Conservation (phyloP, 1,140 invertebrate genomes). For the Monomorium pharaonis region DNA sequence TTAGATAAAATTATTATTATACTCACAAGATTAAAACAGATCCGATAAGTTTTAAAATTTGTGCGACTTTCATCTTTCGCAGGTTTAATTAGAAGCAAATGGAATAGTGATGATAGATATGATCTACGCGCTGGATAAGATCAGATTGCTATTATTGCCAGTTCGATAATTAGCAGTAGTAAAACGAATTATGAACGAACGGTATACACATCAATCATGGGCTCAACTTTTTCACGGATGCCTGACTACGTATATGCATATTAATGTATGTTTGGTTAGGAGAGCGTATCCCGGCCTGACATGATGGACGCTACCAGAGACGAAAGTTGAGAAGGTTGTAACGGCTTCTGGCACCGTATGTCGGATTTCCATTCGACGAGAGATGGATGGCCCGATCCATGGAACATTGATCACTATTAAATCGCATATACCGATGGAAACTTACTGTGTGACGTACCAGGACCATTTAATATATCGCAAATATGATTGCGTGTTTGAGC, state of each 20-base stretch:
- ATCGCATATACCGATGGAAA: constrained; percentile 35
- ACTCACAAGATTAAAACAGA: not conserved
- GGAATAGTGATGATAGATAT: not conserved
- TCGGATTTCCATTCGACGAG: constrained; percentile 66
- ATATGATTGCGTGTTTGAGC: not conserved
- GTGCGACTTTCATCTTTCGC: not conserved
- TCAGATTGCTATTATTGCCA: not conserved
- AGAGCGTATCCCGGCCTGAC: constrained; percentile 63
- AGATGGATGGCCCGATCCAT: constrained; percentile 71
- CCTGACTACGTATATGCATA: constrained; percentile 59
- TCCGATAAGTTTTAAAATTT: not conserved
- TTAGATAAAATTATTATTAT: not conserved
- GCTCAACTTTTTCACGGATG: constrained; percentile 53
- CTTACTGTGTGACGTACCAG: not conserved
- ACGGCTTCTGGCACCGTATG: constrained; percentile 60
- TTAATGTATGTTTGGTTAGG: constrained; percentile 71
- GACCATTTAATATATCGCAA: not conserved
- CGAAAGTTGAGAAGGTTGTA: constrained; percentile 67
- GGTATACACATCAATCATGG: constrained; percentile 37
- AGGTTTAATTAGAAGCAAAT: not conserved
- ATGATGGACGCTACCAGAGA: constrained; percentile 68
- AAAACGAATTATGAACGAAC: constrained; percentile 28
- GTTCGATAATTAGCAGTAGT: constrained; percentile 33
- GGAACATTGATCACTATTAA: constrained; percentile 59
- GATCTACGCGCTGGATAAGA: not conserved